phyloP scores from a whole-genome alignment of 2,797 vertebrate species.

The Ctenosaura bakeri region DNA sequence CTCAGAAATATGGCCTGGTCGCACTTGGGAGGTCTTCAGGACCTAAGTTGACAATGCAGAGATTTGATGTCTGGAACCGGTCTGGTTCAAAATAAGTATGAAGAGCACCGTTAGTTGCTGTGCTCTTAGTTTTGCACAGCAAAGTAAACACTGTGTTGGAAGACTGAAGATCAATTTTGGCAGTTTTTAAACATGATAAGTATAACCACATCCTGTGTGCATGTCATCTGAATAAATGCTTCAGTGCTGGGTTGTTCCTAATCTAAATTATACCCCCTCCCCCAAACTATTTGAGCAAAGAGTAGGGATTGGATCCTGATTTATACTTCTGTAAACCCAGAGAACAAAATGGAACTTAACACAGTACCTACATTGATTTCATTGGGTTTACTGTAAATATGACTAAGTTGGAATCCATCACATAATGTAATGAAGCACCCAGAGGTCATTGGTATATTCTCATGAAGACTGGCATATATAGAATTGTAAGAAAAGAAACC shows the following conservation, averaged over 20 bases:
- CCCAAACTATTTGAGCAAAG: no score
- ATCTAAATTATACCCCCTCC: background rate
- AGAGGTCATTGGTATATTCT: background rate
- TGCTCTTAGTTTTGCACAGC: no score
- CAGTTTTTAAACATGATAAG: background rate
- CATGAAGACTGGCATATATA: background rate
- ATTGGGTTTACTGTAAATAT: background rate
- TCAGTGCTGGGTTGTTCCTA: no score
- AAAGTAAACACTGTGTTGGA: background rate
- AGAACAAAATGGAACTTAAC: background rate
- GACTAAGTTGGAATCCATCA: background rate
- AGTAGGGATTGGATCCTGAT: background rate
- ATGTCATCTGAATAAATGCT: no score
- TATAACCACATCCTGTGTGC: background rate
- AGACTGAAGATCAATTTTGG: background rate
- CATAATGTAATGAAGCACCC: background rate
- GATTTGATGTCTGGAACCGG: background rate
- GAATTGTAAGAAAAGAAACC: constrained; percentile 29
- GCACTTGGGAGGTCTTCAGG: background rate
- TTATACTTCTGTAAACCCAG: background rate
- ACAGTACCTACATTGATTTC: background rate
- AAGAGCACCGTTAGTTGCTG: background rate
- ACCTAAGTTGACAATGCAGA: background rate
- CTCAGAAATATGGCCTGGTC: background rate
- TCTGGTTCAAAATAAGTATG: no score